Base-by-base conservation (phyloP, 2,888 invertebrate genomes). In the Lucinisca nassula region DNA sequence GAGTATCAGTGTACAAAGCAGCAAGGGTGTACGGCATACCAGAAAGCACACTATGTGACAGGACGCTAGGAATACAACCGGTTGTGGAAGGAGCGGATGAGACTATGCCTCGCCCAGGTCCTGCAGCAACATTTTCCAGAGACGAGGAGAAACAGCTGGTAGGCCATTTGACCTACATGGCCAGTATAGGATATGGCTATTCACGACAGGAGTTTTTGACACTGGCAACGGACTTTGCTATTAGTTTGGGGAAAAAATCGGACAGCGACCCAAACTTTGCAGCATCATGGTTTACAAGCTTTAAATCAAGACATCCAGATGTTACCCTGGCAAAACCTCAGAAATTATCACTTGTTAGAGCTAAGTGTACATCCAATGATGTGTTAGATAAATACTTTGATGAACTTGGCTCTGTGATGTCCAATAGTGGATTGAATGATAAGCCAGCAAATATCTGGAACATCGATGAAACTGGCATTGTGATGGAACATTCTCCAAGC, bases 51-150 rank as follows among this genome's bases (percentile, higher is more conserved):
- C n/a, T n/a, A n/a, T n/a, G n/a, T 49, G 83, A 85, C 55, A 83
- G 87, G 61, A 77, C 82, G 4, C 61, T 83, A 21, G 90, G 90
- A 10, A 24, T 79, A 0, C 77, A 85, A 24, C 87, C 90, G 32
- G 72, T 61, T 27, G 40, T 10, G 14, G 40, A 40, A 10, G 40
- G 14, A 10, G 40, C 8, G 14, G 40, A 40, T 40, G 40, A 40
- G 8, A 14, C 14, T 40, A 27, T 61, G 0, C 58, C 49, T 21
- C 17, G 17, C 0, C 49, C 40, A 24, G 73, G 40, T 24, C 27
- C 40, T 0, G 32, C 38, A 17, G 30, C 38, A 17, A 1, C 38
- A 12, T 82, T 85, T 38, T 12, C 77, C 21, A 30, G 27, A 35
- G 75, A 27, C 21, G 58, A 80, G 61, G 81, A 85, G 51, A 49